A percentile compares a stretch with the other conserved stretches of the same genome.
These are phyloP conservation scores for Sigmodon hispidus DNA, from an alignment of 2,113 vertebrate genomes.

Conservation along the genomic window DNA sequence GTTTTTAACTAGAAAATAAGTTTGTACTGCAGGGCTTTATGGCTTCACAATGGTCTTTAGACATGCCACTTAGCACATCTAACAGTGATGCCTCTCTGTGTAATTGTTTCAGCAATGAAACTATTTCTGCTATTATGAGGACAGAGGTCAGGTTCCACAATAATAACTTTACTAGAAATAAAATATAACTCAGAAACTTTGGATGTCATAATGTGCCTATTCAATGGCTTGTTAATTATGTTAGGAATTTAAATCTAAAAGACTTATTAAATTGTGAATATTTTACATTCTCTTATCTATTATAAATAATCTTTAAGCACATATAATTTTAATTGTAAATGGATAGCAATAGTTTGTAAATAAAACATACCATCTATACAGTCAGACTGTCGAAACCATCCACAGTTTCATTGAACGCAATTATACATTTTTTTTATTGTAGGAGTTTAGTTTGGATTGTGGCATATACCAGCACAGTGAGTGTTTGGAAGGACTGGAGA, in stretches of 20 bases:
- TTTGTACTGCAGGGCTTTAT: neutral
- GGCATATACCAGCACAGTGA: neutral
- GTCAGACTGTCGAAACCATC: neutral
- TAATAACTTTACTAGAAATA: neutral
- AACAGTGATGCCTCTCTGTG: neutral
- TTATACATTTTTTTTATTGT: neutral
- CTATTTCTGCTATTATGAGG: neutral
- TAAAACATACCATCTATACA: neutral
- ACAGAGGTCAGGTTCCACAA: neutral
- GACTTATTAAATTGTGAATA: neutral
- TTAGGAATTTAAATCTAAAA: neutral
- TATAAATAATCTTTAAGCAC: neutral
- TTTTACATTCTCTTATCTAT: neutral
- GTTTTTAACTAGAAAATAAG: neutral
- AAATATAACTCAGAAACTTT: conserved; percentile 1
- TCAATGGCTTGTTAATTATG: neutral
- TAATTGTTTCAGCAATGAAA: neutral
- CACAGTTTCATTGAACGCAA: neutral
- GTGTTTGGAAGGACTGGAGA: neutral
- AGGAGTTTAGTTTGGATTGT: neutral
- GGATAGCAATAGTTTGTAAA: neutral
- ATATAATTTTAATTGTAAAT: neutral
- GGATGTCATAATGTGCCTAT: neutral
- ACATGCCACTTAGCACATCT: neutral
- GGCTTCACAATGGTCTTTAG: neutral